Evolutionary conservation across 2,797 vertebrate genomes (phyloP).

Genomic region (Morelia viridis): DNA sequence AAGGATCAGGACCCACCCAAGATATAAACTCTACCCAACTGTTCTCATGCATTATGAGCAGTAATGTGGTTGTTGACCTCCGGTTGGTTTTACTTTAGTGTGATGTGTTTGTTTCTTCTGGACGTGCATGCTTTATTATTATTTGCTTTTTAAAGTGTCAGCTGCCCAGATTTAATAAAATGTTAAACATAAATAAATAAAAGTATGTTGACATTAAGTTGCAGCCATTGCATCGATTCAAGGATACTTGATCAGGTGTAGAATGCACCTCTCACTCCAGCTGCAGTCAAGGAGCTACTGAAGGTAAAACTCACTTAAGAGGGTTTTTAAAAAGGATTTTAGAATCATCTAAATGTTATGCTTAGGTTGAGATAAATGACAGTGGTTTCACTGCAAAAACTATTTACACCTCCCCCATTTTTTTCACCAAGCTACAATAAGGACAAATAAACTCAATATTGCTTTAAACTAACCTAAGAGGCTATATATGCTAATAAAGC

Average conservation of each 20-base stretch:
- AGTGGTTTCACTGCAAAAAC: not conserved
- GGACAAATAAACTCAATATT: not conserved
- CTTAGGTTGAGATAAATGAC: not conserved
- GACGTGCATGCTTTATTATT: not conserved
- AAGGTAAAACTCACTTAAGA: not conserved
- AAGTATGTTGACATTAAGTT: not conserved
- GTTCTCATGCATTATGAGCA: not conserved
- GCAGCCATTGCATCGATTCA: not conserved
- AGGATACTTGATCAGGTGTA: no score
- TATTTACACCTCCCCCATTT: not conserved
- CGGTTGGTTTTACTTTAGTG: no score
- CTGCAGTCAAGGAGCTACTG: not conserved
- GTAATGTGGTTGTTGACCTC: no score
- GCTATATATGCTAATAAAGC: constrained; percentile 16
- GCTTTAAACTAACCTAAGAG: constrained; percentile 2
- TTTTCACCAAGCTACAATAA: not conserved
- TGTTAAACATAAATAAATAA: no score
- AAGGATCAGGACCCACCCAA: not conserved
- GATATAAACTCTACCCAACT: not conserved
- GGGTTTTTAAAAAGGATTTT: not conserved
- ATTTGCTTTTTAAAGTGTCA: not conserved
- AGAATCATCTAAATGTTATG: not conserved
- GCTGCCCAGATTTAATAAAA: not conserved
- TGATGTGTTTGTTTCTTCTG: not conserved
- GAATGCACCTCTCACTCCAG: no score